Percentiles rank a stretch among this genome's conserved stretches.
phyloP scores from a whole-genome alignment of 1,140 invertebrate genomes.

The Aethina tumida region DNA sequence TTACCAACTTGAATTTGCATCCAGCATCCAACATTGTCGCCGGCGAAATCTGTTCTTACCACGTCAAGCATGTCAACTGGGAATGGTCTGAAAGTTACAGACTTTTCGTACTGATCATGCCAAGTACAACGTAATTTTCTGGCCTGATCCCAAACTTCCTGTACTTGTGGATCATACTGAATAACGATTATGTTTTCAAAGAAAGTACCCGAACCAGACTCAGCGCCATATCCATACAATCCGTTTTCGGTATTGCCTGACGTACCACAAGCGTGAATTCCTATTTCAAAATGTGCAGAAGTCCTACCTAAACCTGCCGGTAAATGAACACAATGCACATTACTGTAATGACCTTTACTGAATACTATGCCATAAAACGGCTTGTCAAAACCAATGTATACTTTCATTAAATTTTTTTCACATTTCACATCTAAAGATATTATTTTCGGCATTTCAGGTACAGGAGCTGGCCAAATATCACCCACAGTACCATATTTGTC shows the following conservation, averaged over 20 bases:
- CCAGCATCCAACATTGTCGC: constrained; percentile 92
- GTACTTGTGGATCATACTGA: constrained; percentile 89
- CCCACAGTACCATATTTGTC: constrained; percentile 45
- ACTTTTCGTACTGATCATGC: constrained; percentile 94
- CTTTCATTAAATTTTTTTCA: constrained; percentile 89
- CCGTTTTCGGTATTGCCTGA: constrained; percentile 84
- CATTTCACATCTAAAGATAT: constrained; percentile 86
- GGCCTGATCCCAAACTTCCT: constrained; percentile 94
- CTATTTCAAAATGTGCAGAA: constrained; percentile 83
- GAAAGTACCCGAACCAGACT: constrained; percentile 81
- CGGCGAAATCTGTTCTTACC: constrained; percentile 85
- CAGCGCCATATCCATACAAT: constrained; percentile 69
- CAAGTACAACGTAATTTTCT: constrained; percentile 86
- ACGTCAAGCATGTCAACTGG: constrained; percentile 93
- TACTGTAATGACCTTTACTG: constrained; percentile 85
- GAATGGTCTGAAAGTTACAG: constrained; percentile 88
- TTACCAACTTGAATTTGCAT: constrained; percentile 92
- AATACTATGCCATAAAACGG: constrained; percentile 93
- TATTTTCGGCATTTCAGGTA: constrained; percentile 83
- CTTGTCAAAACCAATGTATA: constrained; percentile 82
- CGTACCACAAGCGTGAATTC: constrained; percentile 83
- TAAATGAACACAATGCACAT: constrained; percentile 83
- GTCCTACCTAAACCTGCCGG: constrained; percentile 76
- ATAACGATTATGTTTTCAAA: constrained; percentile 93
- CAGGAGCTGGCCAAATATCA: constrained; percentile 71